These are phyloP conservation scores for human DNA, from an alignment of 2,113 vertebrate species.

Conservation along the genomic window GRCh38 chr1:116471501-116472000, in stretches of 20 bases:
- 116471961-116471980: too few species aligned
- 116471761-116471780: background rate
- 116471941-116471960: background rate
- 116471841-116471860: background rate
- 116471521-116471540: too few species aligned
- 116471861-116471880: background rate
- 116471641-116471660: background rate
- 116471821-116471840: background rate
- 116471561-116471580: rapidly evolving
- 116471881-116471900: background rate
- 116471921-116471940: background rate
- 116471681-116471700: background rate
- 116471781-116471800: background rate
- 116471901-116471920: rapidly evolving
- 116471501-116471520: background rate
- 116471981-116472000: rapidly evolving
- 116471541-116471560: rapidly evolving
- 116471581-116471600: background rate
- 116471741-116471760: background rate
- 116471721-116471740: background rate
- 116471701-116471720: background rate
- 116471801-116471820: background rate
- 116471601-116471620: background rate
- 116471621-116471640: background rate
- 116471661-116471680: background rate